Evolutionary conservation across 2,113 vertebrate genomes (phyloP).

Genomic region (Clupea harengus): DNA sequence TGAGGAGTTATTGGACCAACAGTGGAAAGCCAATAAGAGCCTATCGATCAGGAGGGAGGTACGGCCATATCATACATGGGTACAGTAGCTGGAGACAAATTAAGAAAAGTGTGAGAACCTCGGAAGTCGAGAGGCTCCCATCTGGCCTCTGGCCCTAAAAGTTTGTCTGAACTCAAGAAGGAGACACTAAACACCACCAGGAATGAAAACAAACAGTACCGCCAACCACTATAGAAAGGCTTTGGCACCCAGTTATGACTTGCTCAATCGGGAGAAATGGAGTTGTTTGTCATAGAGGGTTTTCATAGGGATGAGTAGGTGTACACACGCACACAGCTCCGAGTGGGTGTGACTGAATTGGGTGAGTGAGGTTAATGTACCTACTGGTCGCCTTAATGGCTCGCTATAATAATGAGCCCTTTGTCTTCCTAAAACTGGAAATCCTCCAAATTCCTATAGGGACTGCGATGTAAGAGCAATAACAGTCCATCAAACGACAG

Average conservation of each 20-base stretch:
- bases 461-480: conserved; percentile 68
- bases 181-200: conserved; percentile 23
- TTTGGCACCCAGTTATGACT: conserved; percentile 14
- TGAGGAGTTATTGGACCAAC: conserved; percentile 72
- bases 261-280: background rate
- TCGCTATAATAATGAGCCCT: conserved; percentile 71
- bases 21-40: conserved; percentile 72
- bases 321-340: background rate
- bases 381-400: conserved; percentile 64
- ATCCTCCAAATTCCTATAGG: conserved; percentile 73
- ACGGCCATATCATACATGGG: conserved; percentile 67
- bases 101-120: conserved; percentile 53
- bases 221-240: conserved; percentile 22
- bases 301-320: background rate
- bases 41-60: conserved; percentile 73
- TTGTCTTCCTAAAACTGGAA: conserved; percentile 77
- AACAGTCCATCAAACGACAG: conserved; percentile 75
- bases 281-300: background rate
- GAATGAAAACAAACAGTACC: conserved; percentile 9
- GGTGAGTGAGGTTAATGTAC: conserved; percentile 62
- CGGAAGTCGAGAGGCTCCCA: background rate
- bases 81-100: conserved; percentile 67
- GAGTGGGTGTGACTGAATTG: conserved; percentile 56
- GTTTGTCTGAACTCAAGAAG: conserved; percentile 38
- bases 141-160: background rate